Percentiles rank a stretch among this genome's conserved stretches.
These are phyloP conservation scores for Meteorus cinctellus DNA, from an alignment of 2,888 invertebrate species.

Conservation along the genomic window DNA sequence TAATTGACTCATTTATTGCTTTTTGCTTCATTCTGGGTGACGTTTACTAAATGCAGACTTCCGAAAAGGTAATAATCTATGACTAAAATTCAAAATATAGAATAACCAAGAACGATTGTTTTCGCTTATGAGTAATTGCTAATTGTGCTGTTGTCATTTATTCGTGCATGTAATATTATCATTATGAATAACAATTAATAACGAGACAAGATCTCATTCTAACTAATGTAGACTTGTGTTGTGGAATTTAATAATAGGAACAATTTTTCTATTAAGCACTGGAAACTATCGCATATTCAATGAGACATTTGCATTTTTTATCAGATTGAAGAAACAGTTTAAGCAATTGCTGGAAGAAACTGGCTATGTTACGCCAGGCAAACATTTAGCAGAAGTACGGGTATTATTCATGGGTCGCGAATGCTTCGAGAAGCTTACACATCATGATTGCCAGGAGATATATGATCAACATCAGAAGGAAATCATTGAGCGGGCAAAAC, in stretches of 20 bases:
- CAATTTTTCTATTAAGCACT: slow-evolving; percentile 1
- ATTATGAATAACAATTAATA: neutral
- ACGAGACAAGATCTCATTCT: neutral
- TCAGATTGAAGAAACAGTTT: slow-evolving; percentile 94
- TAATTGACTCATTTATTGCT: slow-evolving; percentile 59
- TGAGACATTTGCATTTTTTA: slow-evolving; percentile 38
- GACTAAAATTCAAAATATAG: neutral
- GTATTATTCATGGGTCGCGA: slow-evolving; percentile 95
- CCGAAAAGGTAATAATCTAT: slow-evolving; percentile 75
- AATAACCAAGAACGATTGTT: neutral
- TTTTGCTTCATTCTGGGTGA: slow-evolving; percentile 73
- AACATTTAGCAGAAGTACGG: slow-evolving; percentile 90
- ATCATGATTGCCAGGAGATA: slow-evolving; percentile 92
- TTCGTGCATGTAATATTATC: neutral
- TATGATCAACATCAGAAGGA: slow-evolving; percentile 95
- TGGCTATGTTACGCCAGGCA: slow-evolving; percentile 96
- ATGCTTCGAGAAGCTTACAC: slow-evolving; percentile 93
- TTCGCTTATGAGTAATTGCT: neutral
- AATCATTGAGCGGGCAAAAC: slow-evolving; percentile 90
- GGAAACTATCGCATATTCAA: slow-evolving; percentile 14
- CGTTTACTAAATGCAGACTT: slow-evolving; percentile 74
- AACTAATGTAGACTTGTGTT: neutral
- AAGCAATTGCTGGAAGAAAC: slow-evolving; percentile 94
- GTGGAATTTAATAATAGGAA: neutral
- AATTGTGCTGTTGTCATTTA: neutral